Base-by-base conservation (phyloP, 1,140 invertebrate genomes). In the Penaeus japonicus region DNA sequence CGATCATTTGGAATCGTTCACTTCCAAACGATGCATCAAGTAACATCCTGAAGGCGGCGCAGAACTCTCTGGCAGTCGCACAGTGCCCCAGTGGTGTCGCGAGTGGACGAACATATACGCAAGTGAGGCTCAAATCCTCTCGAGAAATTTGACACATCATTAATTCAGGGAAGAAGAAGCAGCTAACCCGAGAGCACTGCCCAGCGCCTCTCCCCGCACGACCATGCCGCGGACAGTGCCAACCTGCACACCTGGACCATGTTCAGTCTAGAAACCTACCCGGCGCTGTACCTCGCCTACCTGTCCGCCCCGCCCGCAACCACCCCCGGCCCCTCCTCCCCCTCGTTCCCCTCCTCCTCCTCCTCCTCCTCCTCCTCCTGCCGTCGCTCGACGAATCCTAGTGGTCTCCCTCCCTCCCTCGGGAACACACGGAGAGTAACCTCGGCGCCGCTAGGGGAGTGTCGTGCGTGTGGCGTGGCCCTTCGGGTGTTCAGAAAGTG, bases 401-500 rank as follows among this genome's bases (percentile, higher is more conserved):
- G 47, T 47, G 47, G 47, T 3, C 4, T 30, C 70, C 18, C 27
- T 5, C 70, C 70, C 20, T 18, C 70, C 4, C 70, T 32, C 70
- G 27, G 70, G 24, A 30, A 32, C 39, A 53, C 22, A 54, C 39
- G 79, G 5, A 17, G n/a, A 78, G 32, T 27, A 1, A 17, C 39
- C 62, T 10, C 39, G 24, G 53, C n/a, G 17, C 27, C 70, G 12
- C 70, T 24, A 22, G 27, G 35, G 12, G 87, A 83, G 87, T 83
- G 87, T 39, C n/a, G 15, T 0, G 20, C 22, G 7, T 88, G 87
- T 10, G 87, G 87, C 12, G 62, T 88, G 20, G 80, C 87, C 1
- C 80, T 88, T 22, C 77, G 57, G 35, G 3, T 79, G 17, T 39
- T 53, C 39, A 89, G 82, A 70, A 89, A 55, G 82, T 85, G 24